These are phyloP conservation scores for Plodia interpunctella DNA, from an alignment of 1,140 invertebrate species.

Conservation along the genomic window DNA sequence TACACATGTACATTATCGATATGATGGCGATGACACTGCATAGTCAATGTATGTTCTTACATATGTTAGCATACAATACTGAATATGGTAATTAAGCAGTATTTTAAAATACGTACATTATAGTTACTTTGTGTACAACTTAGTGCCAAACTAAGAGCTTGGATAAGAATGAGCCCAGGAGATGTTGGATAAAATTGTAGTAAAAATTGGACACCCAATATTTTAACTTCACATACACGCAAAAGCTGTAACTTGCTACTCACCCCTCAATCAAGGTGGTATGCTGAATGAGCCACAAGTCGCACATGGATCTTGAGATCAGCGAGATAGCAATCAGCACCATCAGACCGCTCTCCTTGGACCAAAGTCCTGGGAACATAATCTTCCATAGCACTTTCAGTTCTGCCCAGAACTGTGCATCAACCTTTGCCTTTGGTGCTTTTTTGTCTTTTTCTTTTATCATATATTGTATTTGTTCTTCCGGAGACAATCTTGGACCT, in stretches of 20 bases:
- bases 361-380: conserved; percentile 87
- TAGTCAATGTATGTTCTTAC: background rate
- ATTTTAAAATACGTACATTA: background rate
- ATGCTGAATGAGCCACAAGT: conserved; percentile 98
- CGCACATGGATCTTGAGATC: conserved; percentile 93
- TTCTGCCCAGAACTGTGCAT: conserved; percentile 89
- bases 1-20: background rate
- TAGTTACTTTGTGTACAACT: background rate
- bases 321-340: conserved; percentile 89
- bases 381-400: conserved; percentile 88
- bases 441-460: conserved; percentile 83
- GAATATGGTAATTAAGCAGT: background rate
- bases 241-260: conserved; percentile 24
- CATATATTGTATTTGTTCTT: conserved; percentile 86
- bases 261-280: conserved; percentile 95
- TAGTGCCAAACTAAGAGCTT: no score
- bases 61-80: background rate
- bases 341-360: conserved; percentile 87
- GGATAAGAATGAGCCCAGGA: no score
- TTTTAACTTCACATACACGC: no score
- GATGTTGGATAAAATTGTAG: no score
- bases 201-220: no score
- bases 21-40: background rate
- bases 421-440: conserved; percentile 89
- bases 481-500: conserved; percentile 53